Evolutionary conservation across 2,888 invertebrate species (phyloP).

Genomic region (Lissonota sp.): DNA sequence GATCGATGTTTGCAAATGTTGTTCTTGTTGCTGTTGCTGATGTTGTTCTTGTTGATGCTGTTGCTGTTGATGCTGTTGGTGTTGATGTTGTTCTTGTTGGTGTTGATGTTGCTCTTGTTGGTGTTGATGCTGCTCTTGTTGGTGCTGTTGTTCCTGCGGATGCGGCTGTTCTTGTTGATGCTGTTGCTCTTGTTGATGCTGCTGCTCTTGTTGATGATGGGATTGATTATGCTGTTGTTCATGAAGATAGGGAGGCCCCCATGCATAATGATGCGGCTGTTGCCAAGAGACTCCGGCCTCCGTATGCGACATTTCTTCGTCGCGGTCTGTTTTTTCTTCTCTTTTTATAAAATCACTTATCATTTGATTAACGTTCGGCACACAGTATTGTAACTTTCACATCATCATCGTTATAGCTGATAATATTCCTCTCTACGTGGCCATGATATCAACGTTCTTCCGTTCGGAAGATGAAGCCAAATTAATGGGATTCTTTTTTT

Average conservation of each 20-base stretch:
- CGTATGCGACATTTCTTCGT: conserved; percentile 70
- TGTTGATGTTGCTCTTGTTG: conserved; percentile 63
- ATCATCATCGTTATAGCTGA: no score
- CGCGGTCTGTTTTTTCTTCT: conserved; percentile 12
- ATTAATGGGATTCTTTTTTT: no score
- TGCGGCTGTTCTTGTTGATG: conserved; percentile 60
- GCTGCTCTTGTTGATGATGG: conserved; percentile 66
- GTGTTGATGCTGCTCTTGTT: conserved; percentile 72
- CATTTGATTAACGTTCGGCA: no score
- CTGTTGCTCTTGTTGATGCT: conserved; percentile 65
- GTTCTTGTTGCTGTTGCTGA: not conserved
- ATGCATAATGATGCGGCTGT: conserved; percentile 76
- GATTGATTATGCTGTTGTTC: conserved; percentile 72
- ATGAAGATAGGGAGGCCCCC: conserved; percentile 73
- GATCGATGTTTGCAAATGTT: not conserved
- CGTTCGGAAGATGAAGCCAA: no score
- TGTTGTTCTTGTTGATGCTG: conserved; percentile 60
- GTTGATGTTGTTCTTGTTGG: conserved; percentile 60
- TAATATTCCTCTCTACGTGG: no score
- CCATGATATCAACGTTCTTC: no score
- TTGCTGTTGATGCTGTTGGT: conserved; percentile 60
- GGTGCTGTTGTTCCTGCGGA: conserved; percentile 52
- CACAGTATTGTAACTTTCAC: no score
- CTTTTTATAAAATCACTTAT: not conserved
- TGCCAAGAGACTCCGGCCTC: conserved; percentile 79